Evolutionary conservation across 2,113 vertebrate species (phyloP), one percentile per base, ranked within the genome.

Genomic region (Tichodroma muraria): DNA sequence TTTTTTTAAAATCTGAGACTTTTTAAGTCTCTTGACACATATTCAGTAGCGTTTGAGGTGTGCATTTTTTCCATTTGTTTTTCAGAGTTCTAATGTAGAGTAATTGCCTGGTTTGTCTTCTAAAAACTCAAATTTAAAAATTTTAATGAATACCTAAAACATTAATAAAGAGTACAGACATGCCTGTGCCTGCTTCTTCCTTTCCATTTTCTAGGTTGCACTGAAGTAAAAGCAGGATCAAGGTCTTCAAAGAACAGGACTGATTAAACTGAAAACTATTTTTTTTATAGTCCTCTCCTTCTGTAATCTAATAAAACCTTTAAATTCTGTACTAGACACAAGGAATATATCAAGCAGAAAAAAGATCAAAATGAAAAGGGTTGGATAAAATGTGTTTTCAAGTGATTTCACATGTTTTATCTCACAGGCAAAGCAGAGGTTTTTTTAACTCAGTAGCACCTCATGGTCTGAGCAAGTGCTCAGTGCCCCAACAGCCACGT

Each of bases 61-160:
- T 12, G 23, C 25, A 35, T 78, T 81, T 84, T 73, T 90, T 61
- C 79, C 38, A 71, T 84, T 87, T 79, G 11, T 40, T 90, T 91
- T 95, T 89, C 84, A 79, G 57, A 45, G 93, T 87, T 88, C 38
- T 77, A 65, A 79, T 42, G 49, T 57, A 77, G 47, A 80, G 47
- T 93, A 95, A 92, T 86, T 94, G 73, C 47, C 60, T 89, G 81
- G 47, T 96, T 93, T 92, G 76, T 54, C 80, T 86, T 49, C 25
- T 86, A 84, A 89, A 88, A 89, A 23, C 35, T 78, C 91, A 92
- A 79, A 89, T 90, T 89, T 89, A 92, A 86, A 90, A 56, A 81
- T 82, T 89, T 89, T 89, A 89, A 85, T 92, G 73, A 95, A 79
- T 72, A 56, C 27, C 50, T 93, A 37, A 83, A 94, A 52, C 30